A percentile compares a stretch with the other conserved stretches of the same genome.
Evolutionary conservation across 2,113 vertebrate species (phyloP).

Genomic region (Tylochromis polylepis): DNA sequence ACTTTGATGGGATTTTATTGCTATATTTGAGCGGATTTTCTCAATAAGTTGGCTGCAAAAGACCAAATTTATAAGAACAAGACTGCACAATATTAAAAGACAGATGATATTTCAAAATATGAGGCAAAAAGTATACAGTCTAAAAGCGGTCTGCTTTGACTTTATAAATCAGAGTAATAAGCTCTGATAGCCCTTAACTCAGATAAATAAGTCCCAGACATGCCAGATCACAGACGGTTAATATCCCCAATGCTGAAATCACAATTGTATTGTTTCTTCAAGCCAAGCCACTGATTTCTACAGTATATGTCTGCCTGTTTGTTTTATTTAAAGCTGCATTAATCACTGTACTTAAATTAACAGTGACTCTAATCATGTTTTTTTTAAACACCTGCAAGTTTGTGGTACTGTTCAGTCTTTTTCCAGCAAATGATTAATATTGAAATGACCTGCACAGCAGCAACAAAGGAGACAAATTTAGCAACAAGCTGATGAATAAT

Average conservation of each 20-base stretch:
- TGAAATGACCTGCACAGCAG: not conserved
- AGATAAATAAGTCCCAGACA: not conserved
- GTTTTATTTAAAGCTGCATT: constrained; percentile 31
- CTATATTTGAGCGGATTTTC: not conserved
- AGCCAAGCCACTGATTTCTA: constrained; percentile 19
- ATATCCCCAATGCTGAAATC: not conserved
- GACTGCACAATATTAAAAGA: not conserved
- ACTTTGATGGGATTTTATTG: constrained; percentile 20
- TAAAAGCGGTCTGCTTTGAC: not conserved
- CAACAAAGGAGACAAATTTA: not conserved
- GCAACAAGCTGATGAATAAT: not conserved
- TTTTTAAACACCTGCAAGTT: not conserved
- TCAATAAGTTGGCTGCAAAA: not conserved
- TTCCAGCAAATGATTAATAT: not conserved
- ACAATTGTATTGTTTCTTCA: not conserved
- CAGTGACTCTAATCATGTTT: not conserved
- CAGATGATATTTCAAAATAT: not conserved
- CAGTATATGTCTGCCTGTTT: not conserved
- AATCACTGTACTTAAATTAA: not conserved
- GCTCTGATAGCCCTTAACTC: not conserved
- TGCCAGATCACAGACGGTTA: not conserved
- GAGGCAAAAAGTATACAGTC: not conserved
- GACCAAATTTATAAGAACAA: not conserved
- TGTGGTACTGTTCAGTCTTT: not conserved
- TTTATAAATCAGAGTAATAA: not conserved